These are phyloP conservation scores for Xestia sexstrigata DNA, from an alignment of 2,888 invertebrate species.

Conservation along the genomic window DNA sequence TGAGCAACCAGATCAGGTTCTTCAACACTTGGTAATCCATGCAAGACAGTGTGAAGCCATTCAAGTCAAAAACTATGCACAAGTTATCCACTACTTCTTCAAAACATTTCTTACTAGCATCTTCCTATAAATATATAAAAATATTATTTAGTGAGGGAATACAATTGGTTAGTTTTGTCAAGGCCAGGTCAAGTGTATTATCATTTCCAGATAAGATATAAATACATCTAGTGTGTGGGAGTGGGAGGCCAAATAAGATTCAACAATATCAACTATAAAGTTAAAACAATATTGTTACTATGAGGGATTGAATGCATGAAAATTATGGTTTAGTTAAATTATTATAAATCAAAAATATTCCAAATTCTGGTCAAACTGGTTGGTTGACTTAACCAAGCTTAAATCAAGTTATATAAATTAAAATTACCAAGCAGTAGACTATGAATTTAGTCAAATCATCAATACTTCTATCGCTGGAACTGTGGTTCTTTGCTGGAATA, in stretches of 20 bases:
- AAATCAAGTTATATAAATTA: slow-evolving; percentile 4
- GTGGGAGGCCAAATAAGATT: neutral
- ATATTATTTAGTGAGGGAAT: neutral
- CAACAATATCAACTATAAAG: neutral
- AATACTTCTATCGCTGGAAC: slow-evolving; percentile 93
- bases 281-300: neutral
- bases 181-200: neutral
- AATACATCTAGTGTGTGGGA: neutral
- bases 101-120: slow-evolving; percentile 94
- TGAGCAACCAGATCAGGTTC: slow-evolving; percentile 94
- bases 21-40: slow-evolving; percentile 96
- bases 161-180: neutral
- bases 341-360: neutral
- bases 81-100: slow-evolving; percentile 95
- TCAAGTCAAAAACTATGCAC: slow-evolving; percentile 95
- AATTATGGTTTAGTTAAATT: neutral
- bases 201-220: neutral
- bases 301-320: neutral
- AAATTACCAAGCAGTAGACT: slow-evolving; percentile 92
- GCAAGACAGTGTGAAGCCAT: slow-evolving; percentile 93
- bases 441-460: slow-evolving; percentile 95
- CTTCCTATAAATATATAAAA: slow-evolving; percentile 90
- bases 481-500: slow-evolving; percentile 95
- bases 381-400: neutral
- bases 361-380: neutral